Evolutionary conservation across 1,140 invertebrate species (phyloP), one percentile per base, ranked within the genome.

Genomic region (Carcinoscorpius rotundicauda): DNA sequence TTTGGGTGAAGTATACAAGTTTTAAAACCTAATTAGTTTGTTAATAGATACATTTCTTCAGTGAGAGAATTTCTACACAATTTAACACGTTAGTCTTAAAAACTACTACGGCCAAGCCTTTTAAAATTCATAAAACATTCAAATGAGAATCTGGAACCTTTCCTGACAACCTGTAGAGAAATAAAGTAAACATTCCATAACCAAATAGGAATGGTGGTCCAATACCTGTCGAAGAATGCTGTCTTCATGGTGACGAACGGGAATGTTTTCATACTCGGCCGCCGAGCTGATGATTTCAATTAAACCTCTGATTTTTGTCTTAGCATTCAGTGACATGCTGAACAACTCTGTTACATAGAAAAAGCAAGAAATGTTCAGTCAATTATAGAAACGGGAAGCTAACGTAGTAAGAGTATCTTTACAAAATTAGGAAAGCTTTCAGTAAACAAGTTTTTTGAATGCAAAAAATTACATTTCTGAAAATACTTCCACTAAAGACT

Each of bases 201-300:
- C 9, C 48, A 50, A 57, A 11, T 57, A 4, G 48, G 48, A 8
- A 57, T 55, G n/a, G 6, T 56, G 57, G n/a, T 58, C 51, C 52
- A 63, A 60, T 53, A 76, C 70, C 70, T 78, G 80, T 72, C 74
- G 86, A 8, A 99, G 80, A 50, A 98, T 82, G 71, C 85, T 85
- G 73, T 98, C 95, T 79, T 99, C 97, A 9, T 90, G 85, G 75
- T 99, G 96, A 60, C 97, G 78, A 58, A 99, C 93, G 9, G 93
- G 88, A 62, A 99, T 86, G 71, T 86, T 85, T 70, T 94, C 91
- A 77, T 98, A 99, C 79, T 99, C 97, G 0, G 93, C 92, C 0
- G 97, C 96, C 52, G 91, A 93, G 0, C 94, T 92, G 52, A 99
- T 96, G 72, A 99, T 99, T 79, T 99, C 97, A 67, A 99, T 78